Evolutionary conservation across 1,140 invertebrate genomes (phyloP).

Genomic region (Neomicropteryx cornuta): DNA sequence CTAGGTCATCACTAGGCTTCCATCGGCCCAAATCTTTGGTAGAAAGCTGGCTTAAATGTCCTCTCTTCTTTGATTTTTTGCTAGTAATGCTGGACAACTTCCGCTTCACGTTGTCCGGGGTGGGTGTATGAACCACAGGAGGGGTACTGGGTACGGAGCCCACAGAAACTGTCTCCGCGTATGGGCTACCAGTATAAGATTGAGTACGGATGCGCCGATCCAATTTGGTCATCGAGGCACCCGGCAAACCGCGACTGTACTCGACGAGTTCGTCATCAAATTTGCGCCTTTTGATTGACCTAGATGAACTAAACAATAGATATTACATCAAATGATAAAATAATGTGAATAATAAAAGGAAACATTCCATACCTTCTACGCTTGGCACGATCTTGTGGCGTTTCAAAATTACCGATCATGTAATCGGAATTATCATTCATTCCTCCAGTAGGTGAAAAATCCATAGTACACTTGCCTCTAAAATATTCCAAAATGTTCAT

Average conservation of each 20-base stretch:
- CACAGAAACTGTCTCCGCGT: conserved; percentile 38
- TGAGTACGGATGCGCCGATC: conserved; percentile 40
- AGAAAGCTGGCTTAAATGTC: conserved; percentile 49
- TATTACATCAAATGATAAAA: conserved; percentile 4
- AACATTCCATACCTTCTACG: conserved; percentile 23
- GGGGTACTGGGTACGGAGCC: conserved; percentile 30
- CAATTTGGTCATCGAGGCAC: conserved; percentile 43
- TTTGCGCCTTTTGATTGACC: conserved; percentile 89
- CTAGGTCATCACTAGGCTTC: conserved; percentile 95
- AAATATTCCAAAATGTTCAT: not conserved
- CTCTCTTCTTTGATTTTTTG: conserved; percentile 41
- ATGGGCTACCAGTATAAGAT: conserved; percentile 44
- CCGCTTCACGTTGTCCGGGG: conserved; percentile 17
- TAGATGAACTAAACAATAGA: conserved; percentile 57
- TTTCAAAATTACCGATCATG: not conserved
- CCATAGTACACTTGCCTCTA: not conserved
- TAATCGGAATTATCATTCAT: not conserved
- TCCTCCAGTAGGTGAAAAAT: not conserved
- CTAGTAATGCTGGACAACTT: conserved; percentile 22
- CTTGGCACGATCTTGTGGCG: conserved; percentile 30
- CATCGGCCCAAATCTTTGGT: conserved; percentile 87
- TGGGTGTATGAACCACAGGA: conserved; percentile 26
- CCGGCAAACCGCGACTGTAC: conserved; percentile 62
- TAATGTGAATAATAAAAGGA: not conserved
- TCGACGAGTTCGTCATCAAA: conserved; percentile 96